phyloP scores from a whole-genome alignment of 2,797 vertebrate species.

The Enteromius fasciolatus region DNA sequence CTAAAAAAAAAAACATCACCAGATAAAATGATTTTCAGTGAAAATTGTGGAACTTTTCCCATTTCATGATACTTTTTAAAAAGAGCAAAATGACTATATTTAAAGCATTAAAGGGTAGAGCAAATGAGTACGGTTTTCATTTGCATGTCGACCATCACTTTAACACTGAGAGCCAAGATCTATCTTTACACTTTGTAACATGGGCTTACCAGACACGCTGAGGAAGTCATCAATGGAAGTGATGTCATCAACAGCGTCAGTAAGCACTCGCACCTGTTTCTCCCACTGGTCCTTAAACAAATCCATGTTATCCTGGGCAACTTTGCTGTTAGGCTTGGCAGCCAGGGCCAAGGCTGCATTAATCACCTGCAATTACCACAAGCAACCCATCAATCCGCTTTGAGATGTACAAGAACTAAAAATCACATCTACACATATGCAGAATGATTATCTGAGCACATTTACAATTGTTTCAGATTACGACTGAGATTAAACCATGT shows the following conservation, averaged over 20 bases:
- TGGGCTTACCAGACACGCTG: constrained; percentile 90
- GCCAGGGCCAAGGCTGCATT: constrained; percentile 96
- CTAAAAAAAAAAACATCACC: neutral
- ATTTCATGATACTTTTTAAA: neutral
- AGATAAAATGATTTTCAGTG: neutral
- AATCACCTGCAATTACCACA: constrained; percentile 89
- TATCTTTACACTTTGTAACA: neutral
- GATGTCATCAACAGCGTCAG: constrained; percentile 97
- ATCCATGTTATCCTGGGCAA: constrained; percentile 99
- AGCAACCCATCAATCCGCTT: constrained; percentile 72
- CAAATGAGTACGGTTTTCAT: neutral
- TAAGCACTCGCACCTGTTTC: constrained; percentile 97
- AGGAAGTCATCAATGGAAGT: constrained; percentile 98
- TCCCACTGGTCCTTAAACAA: constrained; percentile 99
- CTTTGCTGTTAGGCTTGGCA: constrained; percentile 96
- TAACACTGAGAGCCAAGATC: neutral
- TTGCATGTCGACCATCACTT: neutral
- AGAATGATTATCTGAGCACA: constrained; percentile 16
- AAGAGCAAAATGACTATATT: neutral
- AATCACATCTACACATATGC: constrained; percentile 33
- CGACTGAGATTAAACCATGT: constrained; percentile 61
- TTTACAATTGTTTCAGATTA: constrained; percentile 63
- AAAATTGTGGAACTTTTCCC: neutral
- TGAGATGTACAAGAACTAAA: constrained; percentile 60
- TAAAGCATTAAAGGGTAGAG: neutral